A percentile compares a stretch with the other conserved stretches of the same genome.
phyloP scores from a whole-genome alignment of 2,888 invertebrate species.

The Caenorhabditis angaria region DNA sequence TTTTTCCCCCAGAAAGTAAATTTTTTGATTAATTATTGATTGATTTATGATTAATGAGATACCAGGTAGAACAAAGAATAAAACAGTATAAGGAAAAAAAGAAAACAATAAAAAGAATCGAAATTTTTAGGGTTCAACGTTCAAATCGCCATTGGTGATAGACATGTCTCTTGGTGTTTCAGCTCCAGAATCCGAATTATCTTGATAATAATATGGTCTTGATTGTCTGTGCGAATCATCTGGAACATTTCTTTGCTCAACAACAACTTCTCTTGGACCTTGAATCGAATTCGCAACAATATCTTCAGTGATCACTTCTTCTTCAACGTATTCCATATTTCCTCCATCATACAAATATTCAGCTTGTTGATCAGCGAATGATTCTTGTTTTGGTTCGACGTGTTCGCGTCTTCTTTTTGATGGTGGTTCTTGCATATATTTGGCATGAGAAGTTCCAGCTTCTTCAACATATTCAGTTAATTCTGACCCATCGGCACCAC shows the following conservation, averaged over 20 bases:
- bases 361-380: neutral
- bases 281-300: constrained; percentile 10
- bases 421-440: neutral
- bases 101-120: no score
- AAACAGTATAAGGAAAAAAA: neutral
- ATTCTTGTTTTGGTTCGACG: neutral
- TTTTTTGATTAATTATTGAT: no score
- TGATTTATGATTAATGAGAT: constrained; percentile 5
- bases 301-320: constrained; percentile 37
- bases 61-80: neutral
- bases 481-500: constrained; percentile 1
- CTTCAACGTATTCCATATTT: constrained; percentile 36
- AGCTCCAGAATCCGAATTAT: neutral
- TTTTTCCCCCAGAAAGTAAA: no score
- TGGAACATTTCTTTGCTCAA: neutral
- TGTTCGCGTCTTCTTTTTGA: constrained; percentile 2
- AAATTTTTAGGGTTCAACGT: neutral
- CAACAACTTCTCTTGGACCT: neutral
- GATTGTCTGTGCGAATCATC: neutral
- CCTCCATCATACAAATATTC: neutral
- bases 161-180: neutral
- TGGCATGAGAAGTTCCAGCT: neutral
- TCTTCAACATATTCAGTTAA: constrained; percentile 11
- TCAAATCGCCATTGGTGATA: neutral
- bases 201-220: constrained; percentile 2